phyloP scores from a whole-genome alignment of 2,888 invertebrate genomes.

The Heliconius erato region DNA sequence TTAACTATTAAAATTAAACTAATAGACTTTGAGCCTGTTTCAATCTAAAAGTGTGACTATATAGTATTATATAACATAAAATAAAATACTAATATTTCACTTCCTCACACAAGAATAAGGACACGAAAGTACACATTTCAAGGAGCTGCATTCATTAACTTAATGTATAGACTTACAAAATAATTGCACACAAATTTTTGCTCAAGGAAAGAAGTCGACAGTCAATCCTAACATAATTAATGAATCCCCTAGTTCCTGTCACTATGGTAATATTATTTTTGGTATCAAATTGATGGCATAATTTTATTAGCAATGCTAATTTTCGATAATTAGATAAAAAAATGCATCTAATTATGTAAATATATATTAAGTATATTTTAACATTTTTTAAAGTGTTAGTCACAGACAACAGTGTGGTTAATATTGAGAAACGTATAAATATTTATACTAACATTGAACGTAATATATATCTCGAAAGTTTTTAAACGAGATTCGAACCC shows the following conservation, averaged over 20 bases:
- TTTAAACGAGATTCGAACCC: no score
- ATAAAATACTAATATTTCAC: neutral
- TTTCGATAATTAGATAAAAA: neutral
- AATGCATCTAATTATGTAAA: no score
- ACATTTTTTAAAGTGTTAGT: no score
- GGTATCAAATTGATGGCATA: neutral
- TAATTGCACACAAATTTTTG: conserved; percentile 83
- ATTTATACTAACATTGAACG: no score
- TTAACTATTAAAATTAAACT: no score
- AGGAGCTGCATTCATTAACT: conserved; percentile 84
- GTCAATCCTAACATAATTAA: conserved; percentile 62
- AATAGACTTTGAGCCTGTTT: no score
- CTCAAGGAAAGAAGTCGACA: conserved; percentile 67
- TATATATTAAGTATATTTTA: no score
- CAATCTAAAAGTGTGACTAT: neutral
- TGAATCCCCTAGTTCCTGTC: conserved; percentile 54
- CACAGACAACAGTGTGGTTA: no score
- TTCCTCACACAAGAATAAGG: conserved; percentile 64
- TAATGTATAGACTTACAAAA: conserved; percentile 85
- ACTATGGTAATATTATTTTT: conserved; percentile 45
- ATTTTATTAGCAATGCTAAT: conserved; percentile 26
- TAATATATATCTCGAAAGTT: no score
- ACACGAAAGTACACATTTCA: conserved; percentile 71
- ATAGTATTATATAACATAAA: neutral
- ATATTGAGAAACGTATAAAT: no score